A percentile compares a stretch with the other conserved stretches of the same genome.
Evolutionary conservation across 2,797 vertebrate genomes (phyloP).

Genomic region (Sphenopsis melanotis): DNA sequence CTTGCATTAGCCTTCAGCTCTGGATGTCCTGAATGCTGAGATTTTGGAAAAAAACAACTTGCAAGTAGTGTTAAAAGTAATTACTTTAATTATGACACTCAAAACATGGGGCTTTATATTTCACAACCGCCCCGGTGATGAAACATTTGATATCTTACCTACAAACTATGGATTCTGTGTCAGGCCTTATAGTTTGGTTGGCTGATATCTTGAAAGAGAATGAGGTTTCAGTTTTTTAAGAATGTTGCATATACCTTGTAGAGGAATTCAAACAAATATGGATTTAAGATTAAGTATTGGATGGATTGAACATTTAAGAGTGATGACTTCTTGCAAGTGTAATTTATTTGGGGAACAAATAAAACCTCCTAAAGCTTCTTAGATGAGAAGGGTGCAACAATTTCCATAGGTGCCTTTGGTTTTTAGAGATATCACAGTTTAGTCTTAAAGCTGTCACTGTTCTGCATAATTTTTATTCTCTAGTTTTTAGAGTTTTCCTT

Average conservation of each 20-base stretch:
- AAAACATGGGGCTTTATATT: not conserved
- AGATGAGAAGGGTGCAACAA: not conserved
- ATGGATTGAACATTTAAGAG: not conserved
- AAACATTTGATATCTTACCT: not conserved
- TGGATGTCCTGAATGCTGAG: not conserved
- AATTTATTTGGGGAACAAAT: not conserved
- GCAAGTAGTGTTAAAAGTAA: not conserved
- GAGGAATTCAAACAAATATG: not conserved
- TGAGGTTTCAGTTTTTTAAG: fast-evolving
- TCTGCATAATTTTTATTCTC: not conserved
- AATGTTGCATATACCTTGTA: not conserved
- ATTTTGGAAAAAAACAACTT: not conserved
- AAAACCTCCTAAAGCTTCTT: not conserved
- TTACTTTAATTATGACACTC: not conserved
- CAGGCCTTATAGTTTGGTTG: not conserved
- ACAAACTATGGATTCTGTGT: not conserved
- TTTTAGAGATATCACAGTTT: not conserved
- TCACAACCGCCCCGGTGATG: not conserved
- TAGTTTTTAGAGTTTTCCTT: not conserved
- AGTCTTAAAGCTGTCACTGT: not conserved
- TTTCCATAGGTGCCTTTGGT: not conserved
- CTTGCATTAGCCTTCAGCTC: not conserved
- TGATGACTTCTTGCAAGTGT: not conserved
- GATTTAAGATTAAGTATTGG: too few relatives aligned
- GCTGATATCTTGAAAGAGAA: not conserved